A percentile compares a stretch with the other conserved stretches of the same genome.
These are phyloP conservation scores for Protonemura montana DNA, from an alignment of 2,888 invertebrate genomes.

Conservation along the genomic window DNA sequence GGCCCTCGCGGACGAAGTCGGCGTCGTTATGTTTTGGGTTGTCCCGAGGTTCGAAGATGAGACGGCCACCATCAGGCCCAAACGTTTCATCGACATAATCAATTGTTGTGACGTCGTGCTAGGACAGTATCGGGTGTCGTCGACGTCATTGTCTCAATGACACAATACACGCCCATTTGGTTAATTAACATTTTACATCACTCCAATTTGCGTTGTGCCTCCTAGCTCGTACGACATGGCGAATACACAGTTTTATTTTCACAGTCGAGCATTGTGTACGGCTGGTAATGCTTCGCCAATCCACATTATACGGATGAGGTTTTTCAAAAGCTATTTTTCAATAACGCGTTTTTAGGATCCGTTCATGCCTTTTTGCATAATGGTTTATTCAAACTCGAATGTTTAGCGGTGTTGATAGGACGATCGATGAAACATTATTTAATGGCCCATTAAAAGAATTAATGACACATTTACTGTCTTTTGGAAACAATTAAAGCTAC, in stretches of 20 bases:
- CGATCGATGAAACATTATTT: background rate
- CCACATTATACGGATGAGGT: background rate
- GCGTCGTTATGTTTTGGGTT: slow-evolving; percentile 42
- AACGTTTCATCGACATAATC: slow-evolving; percentile 72
- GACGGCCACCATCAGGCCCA: slow-evolving; percentile 62
- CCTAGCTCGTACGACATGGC: background rate
- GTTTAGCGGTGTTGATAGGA: background rate
- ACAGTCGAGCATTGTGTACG: background rate
- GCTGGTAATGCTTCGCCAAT: background rate
- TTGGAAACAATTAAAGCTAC: background rate
- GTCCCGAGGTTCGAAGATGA: slow-evolving; percentile 52
- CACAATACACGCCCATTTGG: background rate
- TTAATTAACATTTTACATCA: background rate
- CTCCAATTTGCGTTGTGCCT: background rate
- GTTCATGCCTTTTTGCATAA: background rate
- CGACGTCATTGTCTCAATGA: background rate
- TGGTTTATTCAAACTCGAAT: background rate
- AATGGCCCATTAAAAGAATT: background rate
- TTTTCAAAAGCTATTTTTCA: background rate
- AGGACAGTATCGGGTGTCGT: background rate
- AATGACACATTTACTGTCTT: background rate
- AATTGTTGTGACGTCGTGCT: background rate
- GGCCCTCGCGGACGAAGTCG: slow-evolving; percentile 39
- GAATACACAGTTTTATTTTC: background rate
- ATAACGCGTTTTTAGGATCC: background rate